Evolutionary conservation across 2,797 vertebrate genomes (phyloP).

Genomic region (Mormyrops attenuatus): DNA sequence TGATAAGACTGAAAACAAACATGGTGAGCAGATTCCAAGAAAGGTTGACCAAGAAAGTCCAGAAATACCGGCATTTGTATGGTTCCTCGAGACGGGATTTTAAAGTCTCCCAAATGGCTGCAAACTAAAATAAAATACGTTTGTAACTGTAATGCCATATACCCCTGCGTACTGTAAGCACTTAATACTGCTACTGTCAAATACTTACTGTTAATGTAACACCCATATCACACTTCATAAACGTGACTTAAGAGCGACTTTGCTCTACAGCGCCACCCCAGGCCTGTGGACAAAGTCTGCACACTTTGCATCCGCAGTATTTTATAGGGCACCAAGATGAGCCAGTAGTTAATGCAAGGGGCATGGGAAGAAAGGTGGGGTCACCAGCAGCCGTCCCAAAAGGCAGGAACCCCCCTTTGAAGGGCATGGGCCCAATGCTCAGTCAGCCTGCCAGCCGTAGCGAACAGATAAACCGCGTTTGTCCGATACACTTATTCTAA

Average conservation of each 20-base stretch:
- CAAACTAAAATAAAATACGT: no score
- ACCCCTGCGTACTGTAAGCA: no score
- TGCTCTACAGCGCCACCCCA: neutral
- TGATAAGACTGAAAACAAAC: no score
- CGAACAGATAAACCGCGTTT: neutral
- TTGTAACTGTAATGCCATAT: no score
- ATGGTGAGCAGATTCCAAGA: no score
- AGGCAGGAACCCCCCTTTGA: conserved; percentile 22
- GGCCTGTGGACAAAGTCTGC: neutral
- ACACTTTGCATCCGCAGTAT: neutral
- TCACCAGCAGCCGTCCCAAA: conserved; percentile 30
- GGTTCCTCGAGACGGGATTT: no score
- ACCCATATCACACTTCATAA: neutral
- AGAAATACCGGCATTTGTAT: no score
- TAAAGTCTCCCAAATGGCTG: no score
- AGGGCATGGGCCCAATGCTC: neutral
- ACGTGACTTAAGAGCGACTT: neutral
- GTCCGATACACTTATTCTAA: neutral
- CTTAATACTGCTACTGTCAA: neutral
- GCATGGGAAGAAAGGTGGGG: neutral
- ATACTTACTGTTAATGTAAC: neutral
- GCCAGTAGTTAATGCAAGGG: neutral
- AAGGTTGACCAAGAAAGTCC: no score
- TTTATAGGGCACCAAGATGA: neutral
- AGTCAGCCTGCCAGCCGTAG: neutral